Evolutionary conservation across 2,888 invertebrate genomes (phyloP).

Genomic region (Drosophila maculinotata): DNA sequence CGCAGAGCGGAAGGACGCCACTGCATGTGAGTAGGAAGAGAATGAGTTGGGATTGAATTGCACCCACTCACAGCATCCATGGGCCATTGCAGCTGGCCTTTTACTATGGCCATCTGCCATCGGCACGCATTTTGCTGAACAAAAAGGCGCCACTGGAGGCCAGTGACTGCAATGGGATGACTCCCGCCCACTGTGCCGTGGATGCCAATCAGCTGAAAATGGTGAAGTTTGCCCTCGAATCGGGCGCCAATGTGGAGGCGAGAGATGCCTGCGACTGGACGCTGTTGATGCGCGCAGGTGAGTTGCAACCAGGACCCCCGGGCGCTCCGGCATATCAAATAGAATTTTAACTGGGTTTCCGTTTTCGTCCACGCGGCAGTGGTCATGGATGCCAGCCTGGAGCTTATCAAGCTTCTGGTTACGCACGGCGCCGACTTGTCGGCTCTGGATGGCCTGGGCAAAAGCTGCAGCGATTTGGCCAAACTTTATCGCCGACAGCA

Average conservation of each 20-base stretch:
- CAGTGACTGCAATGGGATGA: slow-evolving; percentile 82
- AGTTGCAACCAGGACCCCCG: slow-evolving; percentile 3
- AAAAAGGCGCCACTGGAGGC: slow-evolving; percentile 83
- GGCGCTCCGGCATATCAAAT: not conserved
- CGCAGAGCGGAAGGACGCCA: slow-evolving; percentile 80
- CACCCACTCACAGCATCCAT: not conserved
- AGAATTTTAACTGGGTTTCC: not conserved
- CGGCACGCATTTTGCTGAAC: slow-evolving; percentile 83
- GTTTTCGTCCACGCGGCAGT: slow-evolving; percentile 61
- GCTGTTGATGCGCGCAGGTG: slow-evolving; percentile 83
- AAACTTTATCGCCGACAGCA: slow-evolving; percentile 74
- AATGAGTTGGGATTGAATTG: not conserved
- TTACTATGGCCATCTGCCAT: slow-evolving; percentile 82
- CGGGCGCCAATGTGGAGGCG: slow-evolving; percentile 82
- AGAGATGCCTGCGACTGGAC: slow-evolving; percentile 83
- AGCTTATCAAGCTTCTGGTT: slow-evolving; percentile 81
- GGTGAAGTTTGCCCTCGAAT: slow-evolving; percentile 83
- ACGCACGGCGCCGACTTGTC: slow-evolving; percentile 76
- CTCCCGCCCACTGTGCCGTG: slow-evolving; percentile 83
- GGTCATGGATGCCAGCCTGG: slow-evolving; percentile 79
- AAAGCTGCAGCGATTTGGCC: slow-evolving; percentile 80
- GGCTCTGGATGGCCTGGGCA: slow-evolving; percentile 73
- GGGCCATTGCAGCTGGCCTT: slow-evolving; percentile 78
- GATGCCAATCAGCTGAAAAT: slow-evolving; percentile 83
- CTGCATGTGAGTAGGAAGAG: slow-evolving; percentile 77